These are phyloP conservation scores for Drosophila cardini DNA, from an alignment of 1,140 invertebrate genomes.

Conservation along the genomic window DNA sequence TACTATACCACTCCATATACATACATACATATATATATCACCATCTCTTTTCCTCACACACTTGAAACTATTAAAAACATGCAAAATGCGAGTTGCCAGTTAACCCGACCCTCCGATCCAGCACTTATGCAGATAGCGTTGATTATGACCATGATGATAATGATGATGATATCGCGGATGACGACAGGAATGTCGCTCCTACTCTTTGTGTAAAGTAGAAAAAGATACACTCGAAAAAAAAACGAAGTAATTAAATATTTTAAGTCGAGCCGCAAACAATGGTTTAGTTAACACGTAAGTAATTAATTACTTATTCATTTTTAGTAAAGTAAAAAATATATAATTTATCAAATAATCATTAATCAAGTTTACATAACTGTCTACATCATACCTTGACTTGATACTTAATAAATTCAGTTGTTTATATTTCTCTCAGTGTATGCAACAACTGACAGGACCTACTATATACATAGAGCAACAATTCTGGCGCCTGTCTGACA, in stretches of 20 bases:
- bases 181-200: conserved; percentile 28
- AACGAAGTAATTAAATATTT: background rate
- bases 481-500: conserved; percentile 62
- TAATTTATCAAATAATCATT: too few relatives aligned
- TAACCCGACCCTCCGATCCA: conserved; percentile 54
- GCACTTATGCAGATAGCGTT: conserved; percentile 68
- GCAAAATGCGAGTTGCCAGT: conserved; percentile 74
- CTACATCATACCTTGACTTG: too few relatives aligned
- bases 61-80: conserved; percentile 67
- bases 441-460: conserved; percentile 7
- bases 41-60: conserved; percentile 9
- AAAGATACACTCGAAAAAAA: conserved; percentile 22
- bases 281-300: too few relatives aligned
- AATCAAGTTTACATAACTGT: too few relatives aligned
- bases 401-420: background rate
- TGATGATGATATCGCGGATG: conserved; percentile 41
- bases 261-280: too few relatives aligned
- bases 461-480: conserved; percentile 44
- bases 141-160: conserved; percentile 41
- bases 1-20: background rate
- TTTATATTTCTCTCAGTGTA: conserved; percentile 20
- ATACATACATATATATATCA: background rate
- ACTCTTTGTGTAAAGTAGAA: too few relatives aligned
- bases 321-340: too few relatives aligned
- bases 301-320: too few relatives aligned